Evolutionary conservation across 1,140 invertebrate genomes (phyloP).

Genomic region (Tyrophagus putrescentiae): DNA sequence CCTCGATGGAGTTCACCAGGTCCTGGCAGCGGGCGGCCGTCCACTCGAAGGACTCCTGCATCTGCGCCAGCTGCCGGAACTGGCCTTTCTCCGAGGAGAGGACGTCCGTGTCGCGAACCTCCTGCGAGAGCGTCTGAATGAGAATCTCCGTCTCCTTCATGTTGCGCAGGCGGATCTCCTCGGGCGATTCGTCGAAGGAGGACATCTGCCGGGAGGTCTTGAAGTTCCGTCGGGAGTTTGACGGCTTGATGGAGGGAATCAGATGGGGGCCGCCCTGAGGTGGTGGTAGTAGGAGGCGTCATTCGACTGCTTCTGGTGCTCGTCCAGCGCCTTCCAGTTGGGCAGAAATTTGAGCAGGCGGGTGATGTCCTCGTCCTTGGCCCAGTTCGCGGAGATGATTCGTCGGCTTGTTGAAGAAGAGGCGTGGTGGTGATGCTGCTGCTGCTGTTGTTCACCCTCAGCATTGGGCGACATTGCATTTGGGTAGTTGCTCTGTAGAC

Average conservation of each 20-base stretch:
- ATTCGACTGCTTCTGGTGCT: neutral
- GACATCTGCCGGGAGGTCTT: constrained; percentile 2
- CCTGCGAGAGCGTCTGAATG: constrained; percentile 61
- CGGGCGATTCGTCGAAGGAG: constrained; percentile 38
- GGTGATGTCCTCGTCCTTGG: constrained; percentile 85
- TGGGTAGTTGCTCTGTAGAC: no score
- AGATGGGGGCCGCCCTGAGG: neutral
- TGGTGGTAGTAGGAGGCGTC: no score
- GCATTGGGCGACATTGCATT: no score
- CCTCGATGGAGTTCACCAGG: constrained; percentile 32
- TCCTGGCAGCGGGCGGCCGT: constrained; percentile 41
- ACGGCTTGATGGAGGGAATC: neutral
- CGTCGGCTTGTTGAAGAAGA: no score
- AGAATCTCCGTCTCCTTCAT: constrained; percentile 78
- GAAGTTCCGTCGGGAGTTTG: neutral
- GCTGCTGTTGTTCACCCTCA: no score
- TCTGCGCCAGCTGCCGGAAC: constrained; percentile 61
- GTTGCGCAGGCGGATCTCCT: constrained; percentile 62
- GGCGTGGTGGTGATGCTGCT: no score
- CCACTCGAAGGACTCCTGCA: constrained; percentile 82
- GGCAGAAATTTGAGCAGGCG: constrained; percentile 69
- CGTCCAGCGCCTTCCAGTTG: constrained; percentile 60
- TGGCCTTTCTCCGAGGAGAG: constrained; percentile 58
- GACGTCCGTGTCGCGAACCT: constrained; percentile 70
- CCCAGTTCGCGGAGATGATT: constrained; percentile 73